Conservation (phyloP, 2,797 vertebrate genomes). For the Oryzias sinensis region DNA sequence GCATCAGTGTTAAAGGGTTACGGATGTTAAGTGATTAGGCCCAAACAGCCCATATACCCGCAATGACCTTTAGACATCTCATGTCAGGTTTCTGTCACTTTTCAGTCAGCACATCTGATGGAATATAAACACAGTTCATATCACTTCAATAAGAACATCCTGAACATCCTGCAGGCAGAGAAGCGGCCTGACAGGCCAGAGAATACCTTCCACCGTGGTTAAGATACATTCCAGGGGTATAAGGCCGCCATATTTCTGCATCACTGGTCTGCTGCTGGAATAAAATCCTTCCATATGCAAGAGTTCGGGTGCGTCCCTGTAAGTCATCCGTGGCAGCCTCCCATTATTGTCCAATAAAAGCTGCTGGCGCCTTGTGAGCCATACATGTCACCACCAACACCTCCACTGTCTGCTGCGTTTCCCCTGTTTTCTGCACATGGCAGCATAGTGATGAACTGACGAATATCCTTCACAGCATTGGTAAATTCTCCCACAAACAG, state of each 20-base stretch:
- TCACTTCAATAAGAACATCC: no score
- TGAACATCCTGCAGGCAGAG: no score
- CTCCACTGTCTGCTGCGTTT: slow-evolving; percentile 42
- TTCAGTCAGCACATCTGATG: no score
- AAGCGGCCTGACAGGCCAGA: slow-evolving; percentile 14
- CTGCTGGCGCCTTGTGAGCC: slow-evolving; percentile 57
- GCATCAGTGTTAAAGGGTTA: no score
- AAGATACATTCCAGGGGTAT: slow-evolving; percentile 11
- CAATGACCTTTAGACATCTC: no score
- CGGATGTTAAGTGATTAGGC: no score
- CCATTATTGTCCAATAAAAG: slow-evolving; percentile 72
- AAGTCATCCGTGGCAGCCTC: slow-evolving; percentile 61
- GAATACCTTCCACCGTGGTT: slow-evolving; percentile 31
- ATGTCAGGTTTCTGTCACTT: no score
- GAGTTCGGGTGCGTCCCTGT: slow-evolving; percentile 51
- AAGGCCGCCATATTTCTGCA: slow-evolving; percentile 19
- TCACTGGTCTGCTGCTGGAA: slow-evolving; percentile 12
- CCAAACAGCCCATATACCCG: no score
- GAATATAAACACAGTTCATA: no score
- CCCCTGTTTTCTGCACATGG: slow-evolving; percentile 19
- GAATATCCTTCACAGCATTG: slow-evolving; percentile 4
- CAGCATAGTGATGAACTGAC: slow-evolving; percentile 1
- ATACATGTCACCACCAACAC: slow-evolving; percentile 45
- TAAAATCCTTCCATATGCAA: slow-evolving; percentile 38
- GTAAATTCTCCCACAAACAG: no score